Conservation (phyloP, 2,113 vertebrate genomes). For the Megalops atlanticus region DNA sequence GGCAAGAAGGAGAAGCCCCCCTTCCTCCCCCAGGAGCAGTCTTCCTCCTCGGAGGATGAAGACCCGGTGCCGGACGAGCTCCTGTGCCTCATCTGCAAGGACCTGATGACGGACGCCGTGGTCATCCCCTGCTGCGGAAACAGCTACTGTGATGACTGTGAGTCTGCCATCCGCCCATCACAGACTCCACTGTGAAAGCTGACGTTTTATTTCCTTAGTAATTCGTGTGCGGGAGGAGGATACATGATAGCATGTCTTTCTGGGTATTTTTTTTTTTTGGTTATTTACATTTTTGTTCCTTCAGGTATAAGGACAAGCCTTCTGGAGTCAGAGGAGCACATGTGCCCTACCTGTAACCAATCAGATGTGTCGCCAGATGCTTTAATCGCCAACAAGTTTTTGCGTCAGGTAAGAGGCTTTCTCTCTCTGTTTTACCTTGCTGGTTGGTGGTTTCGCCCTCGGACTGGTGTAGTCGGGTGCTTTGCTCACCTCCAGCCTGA, state of each 20-base stretch:
- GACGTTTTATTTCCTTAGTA: too few relatives aligned
- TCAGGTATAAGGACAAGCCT: slow-evolving; percentile 90
- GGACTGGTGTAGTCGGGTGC: neutral
- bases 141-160: slow-evolving; percentile 98
- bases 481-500: neutral
- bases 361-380: slow-evolving; percentile 91
- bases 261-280: too few relatives aligned
- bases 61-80: slow-evolving; percentile 89
- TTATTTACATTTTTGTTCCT: neutral
- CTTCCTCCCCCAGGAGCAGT: slow-evolving; percentile 80
- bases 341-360: slow-evolving; percentile 89
- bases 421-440: accelerated
- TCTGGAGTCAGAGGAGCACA: slow-evolving; percentile 92
- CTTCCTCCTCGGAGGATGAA: slow-evolving; percentile 79
- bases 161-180: slow-evolving; percentile 63
- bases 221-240: too few relatives aligned
- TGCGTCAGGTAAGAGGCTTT: slow-evolving; percentile 82
- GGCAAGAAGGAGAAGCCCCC: slow-evolving; percentile 96
- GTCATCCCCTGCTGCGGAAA: slow-evolving; percentile 98
- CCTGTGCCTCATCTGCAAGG: slow-evolving; percentile 90
- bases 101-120: slow-evolving; percentile 91
- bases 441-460: too few relatives aligned
- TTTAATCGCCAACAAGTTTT: slow-evolving; percentile 94
- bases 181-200: too few relatives aligned
- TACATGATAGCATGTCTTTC: too few relatives aligned